Base-by-base conservation (phyloP, 2,797 vertebrate genomes). In the Phoeniculus purpureus region DNA sequence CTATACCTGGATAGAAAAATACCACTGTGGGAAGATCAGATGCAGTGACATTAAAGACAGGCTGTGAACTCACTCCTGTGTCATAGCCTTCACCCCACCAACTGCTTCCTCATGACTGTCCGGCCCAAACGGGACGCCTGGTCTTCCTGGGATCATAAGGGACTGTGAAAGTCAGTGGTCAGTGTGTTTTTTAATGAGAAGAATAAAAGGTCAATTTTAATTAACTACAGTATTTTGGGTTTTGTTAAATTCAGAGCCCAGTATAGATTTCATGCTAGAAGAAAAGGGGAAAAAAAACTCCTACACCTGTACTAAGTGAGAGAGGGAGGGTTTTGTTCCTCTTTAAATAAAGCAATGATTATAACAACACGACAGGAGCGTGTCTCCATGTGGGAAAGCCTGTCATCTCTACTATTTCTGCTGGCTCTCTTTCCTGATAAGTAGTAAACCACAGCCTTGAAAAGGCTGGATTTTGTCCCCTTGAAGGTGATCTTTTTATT, bases 341-440 rank as follows among this genome's bases (percentile, higher is more conserved):
- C 90, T 94, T 92, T 82, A 87, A 93, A 92, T 82, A 89, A 87
- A 93, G 47, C 15, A 82, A 13, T 71, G 54, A 88, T 87, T 89
- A 92, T 83, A 87, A 92, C 94, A 92, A 75, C 71, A 65, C 71
- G 77, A 80, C 48, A 76, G 40, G 43, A 85, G 62, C 61, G 32
- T 80, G 47, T 83, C 83, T 86, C 84, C 55, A 67, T 83, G 87
- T 11, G n/a, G 56, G 67, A 81, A 89, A 87, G 60, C 91, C 56
- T 81, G 54, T 94, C 87, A 85, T 62, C 81, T 87, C 93, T 86
- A 85, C 81, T 95, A 90, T 96, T 95, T 96, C 80, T 94, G 27
- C 75, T 93, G 56, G 66, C 77, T 82, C 29, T 75, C 17, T 52
- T 75, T 74, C 52, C 18, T 4, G 9, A 9, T 43, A 26, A 21